Conservation (phyloP, 2,797 vertebrate species). For the Acrossocheilus fasciatus region DNA sequence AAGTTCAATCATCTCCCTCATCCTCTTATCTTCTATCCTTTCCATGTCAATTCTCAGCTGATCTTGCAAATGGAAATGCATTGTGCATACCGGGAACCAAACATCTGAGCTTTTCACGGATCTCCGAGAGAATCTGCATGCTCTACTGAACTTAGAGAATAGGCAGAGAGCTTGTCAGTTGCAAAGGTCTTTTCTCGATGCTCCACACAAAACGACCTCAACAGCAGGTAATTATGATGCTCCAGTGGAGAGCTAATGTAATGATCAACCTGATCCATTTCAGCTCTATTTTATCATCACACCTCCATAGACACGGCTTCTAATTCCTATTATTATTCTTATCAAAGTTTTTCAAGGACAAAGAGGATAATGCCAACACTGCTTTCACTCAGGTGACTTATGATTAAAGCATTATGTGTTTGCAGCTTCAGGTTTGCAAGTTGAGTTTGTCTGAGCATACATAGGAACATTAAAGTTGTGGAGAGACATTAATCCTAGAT, state of each 20-base stretch:
- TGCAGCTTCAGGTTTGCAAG: conserved; percentile 42
- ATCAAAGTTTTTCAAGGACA: conserved; percentile 50
- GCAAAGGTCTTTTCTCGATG: conserved; percentile 23
- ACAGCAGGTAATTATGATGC: conserved; percentile 33
- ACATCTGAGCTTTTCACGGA: conserved; percentile 2
- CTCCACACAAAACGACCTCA: conserved; percentile 9
- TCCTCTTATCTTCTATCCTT: conserved; percentile 22
- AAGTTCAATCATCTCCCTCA: conserved; percentile 32
- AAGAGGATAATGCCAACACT: conserved; percentile 35
- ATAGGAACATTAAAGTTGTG: conserved; percentile 1
- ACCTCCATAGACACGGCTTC: conserved; percentile 30
- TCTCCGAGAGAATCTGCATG: conserved; percentile 20
- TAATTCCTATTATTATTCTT: conserved; percentile 48
- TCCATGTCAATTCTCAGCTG: conserved; percentile 15
- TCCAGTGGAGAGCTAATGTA: conserved; percentile 32
- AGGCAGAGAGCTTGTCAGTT: not conserved
- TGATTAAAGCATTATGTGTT: conserved; percentile 50
- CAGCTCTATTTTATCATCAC: conserved; percentile 10
- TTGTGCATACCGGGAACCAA: not conserved
- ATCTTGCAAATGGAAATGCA: conserved; percentile 1
- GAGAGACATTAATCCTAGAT: conserved; percentile 29
- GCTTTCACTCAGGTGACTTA: conserved; percentile 41
- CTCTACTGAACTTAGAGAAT: conserved; percentile 20
- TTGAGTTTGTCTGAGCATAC: conserved; percentile 47
- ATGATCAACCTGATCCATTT: conserved; percentile 38